Evolutionary conservation across 2,888 invertebrate genomes (phyloP), one percentile per base, ranked within the genome.

Genomic region (Saturnia japonica): DNA sequence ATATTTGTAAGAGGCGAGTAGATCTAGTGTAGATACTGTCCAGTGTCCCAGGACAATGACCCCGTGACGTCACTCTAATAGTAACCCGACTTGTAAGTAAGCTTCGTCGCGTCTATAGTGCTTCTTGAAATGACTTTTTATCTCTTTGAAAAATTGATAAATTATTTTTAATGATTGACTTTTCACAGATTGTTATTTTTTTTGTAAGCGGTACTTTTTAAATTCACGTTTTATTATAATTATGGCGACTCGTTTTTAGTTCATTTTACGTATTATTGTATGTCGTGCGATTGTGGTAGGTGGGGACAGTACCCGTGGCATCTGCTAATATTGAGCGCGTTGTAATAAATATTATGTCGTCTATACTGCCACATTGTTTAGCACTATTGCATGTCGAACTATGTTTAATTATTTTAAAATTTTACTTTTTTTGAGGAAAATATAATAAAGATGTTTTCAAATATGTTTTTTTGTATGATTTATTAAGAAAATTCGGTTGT

Each of bases 391-490:
- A 90, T 91, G 88, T 88, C 89, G 89, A 89, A 86, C 86, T 93
- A 89, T 87, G 90, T 91, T 93, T 90, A 91, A 88, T 89, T 92
- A 92, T 92, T 94, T 93, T 89, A 85, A 91, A 93, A 92, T 91
- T 92, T 93, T 92, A 91, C 90, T 91, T 94, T 93, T 93, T 93
- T 93, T 91, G 92, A 93, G 85, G 93, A 91, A 92, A 90, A 87
- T 93, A 93, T 93, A 93, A 94, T 93, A 93, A 94, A 93, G 86
- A 94, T 92, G 94, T 94, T 94, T 94, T 94, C 91, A 93, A 93
- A 91, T 91, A 92, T 75, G 69, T 70, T 34, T 28, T 8, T 25
- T 60, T 4, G 57, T 60, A 28, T 57, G 14, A 54, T 54, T 54
- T 54, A 11, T 54, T 54, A 19, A 6, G 34, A 34, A 34, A 34